These are phyloP conservation scores for Deroplatys truncata DNA, from an alignment of 2,888 invertebrate species.

Conservation along the genomic window DNA sequence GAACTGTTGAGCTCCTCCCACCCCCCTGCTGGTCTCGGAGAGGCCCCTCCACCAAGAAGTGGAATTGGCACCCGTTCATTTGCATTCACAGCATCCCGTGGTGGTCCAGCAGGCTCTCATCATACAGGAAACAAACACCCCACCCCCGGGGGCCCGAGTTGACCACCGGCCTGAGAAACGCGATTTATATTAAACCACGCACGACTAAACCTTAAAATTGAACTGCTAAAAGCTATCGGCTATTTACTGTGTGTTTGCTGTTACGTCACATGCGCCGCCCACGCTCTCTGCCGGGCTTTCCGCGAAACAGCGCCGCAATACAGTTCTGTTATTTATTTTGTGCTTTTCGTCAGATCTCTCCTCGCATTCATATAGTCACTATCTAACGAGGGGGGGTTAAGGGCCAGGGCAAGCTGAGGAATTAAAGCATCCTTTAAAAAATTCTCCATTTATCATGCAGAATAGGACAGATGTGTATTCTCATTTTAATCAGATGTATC, in stretches of 20 bases:
- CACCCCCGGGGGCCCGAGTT: neutral
- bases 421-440: neutral
- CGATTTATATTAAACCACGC: constrained; percentile 26
- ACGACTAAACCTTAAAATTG: constrained; percentile 23
- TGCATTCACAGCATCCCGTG: neutral
- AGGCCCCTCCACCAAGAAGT: neutral
- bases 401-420: neutral
- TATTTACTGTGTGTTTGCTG: constrained; percentile 10
- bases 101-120: neutral
- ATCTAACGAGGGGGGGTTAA: neutral
- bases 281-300: neutral
- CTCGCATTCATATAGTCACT: neutral
- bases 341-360: neutral
- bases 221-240: constrained; percentile 25
- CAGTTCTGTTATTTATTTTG: neutral
- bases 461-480: neutral
- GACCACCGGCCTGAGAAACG: constrained; percentile 20
- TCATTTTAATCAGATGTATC: neutral
- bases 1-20: neutral
- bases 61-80: neutral
- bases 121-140: neutral
- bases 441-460: neutral
- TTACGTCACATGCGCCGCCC: neutral
- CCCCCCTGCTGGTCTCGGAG: neutral
- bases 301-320: neutral